These are phyloP conservation scores for Cheilosia scutellata DNA, from an alignment of 2,888 invertebrate species.

Conservation along the genomic window DNA sequence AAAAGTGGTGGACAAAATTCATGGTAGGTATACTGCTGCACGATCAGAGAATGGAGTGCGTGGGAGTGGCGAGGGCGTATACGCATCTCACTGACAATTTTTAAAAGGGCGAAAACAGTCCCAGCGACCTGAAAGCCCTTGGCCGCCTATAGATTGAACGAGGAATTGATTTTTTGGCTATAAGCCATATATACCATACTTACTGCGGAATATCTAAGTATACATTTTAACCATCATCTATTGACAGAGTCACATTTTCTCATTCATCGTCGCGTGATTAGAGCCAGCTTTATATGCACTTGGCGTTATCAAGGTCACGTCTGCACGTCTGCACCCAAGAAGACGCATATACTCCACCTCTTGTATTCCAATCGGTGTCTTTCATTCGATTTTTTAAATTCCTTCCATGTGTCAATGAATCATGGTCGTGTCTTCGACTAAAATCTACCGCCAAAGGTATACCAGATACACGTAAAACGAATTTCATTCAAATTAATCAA, in stretches of 20 bases:
- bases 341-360: conserved; percentile 5
- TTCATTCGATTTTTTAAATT: conserved; percentile 54
- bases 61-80: too few relatives aligned
- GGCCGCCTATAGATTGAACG: too few relatives aligned
- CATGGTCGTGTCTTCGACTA: conserved; percentile 50
- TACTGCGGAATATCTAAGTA: neutral
- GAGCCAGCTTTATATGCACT: conserved; percentile 50
- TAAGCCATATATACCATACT: too few relatives aligned
- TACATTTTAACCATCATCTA: neutral
- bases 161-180: too few relatives aligned
- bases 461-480: conserved; percentile 49
- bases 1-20: too few relatives aligned
- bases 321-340: conserved; percentile 24
- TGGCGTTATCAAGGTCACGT: conserved; percentile 58
- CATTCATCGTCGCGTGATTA: conserved; percentile 31
- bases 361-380: conserved; percentile 29
- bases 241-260: neutral
- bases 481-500: conserved; percentile 74
- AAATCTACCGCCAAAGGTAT: conserved; percentile 50
- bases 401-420: conserved; percentile 67
- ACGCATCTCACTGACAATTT: too few relatives aligned
- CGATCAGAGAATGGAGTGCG: too few relatives aligned
- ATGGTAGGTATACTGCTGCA: too few relatives aligned
- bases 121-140: too few relatives aligned
- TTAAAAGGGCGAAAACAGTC: too few relatives aligned